These are phyloP conservation scores for Rhincodon typus DNA, from an alignment of 2,797 vertebrate genomes.

Conservation along the genomic window DNA sequence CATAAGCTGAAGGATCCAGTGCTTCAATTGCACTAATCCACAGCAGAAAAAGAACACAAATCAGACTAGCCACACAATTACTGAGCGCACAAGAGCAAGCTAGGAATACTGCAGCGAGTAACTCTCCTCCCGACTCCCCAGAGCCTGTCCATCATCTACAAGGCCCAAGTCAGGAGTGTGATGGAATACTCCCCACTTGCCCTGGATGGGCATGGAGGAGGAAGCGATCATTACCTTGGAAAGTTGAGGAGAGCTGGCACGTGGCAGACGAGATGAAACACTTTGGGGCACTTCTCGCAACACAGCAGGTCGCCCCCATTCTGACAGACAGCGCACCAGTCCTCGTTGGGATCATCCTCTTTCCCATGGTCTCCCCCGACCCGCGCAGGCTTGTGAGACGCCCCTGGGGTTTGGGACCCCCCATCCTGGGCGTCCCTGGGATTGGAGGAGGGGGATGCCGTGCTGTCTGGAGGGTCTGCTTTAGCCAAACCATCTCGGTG, in stretches of 20 bases:
- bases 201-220: background rate
- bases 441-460: constrained; percentile 44
- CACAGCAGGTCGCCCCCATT: constrained; percentile 69
- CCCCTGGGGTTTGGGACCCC: background rate
- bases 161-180: background rate
- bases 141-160: background rate
- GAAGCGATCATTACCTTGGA: constrained; percentile 55
- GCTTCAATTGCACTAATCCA: background rate
- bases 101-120: no score
- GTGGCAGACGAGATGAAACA: constrained; percentile 68
- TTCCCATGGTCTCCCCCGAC: constrained; percentile 55
- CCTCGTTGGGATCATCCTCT: constrained; percentile 69
- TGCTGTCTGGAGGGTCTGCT: constrained; percentile 65
- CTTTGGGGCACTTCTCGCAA: constrained; percentile 71
- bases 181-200: background rate
- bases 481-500: constrained; percentile 46
- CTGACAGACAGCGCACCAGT: constrained; percentile 72
- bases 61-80: background rate
- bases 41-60: background rate
- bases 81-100: background rate
- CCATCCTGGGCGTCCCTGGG: background rate
- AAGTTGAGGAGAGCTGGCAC: constrained; percentile 63
- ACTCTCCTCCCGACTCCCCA: background rate
- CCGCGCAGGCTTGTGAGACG: constrained; percentile 24
- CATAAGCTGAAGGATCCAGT: background rate